These are phyloP conservation scores for Nannoperca australis DNA, from an alignment of 2,797 vertebrate species.

Conservation along the genomic window DNA sequence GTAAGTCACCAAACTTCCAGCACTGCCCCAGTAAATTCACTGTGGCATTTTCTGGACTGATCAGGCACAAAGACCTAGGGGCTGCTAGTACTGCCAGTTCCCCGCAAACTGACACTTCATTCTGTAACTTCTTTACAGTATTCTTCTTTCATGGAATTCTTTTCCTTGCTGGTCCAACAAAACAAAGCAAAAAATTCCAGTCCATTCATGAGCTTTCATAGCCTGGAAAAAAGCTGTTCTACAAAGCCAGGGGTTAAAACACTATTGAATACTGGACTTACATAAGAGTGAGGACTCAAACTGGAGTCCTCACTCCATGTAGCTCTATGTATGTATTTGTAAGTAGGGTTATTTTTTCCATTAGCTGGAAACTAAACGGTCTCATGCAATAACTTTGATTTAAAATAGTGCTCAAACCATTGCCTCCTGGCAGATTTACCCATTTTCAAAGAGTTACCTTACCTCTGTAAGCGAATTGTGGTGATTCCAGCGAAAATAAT, in stretches of 20 bases:
- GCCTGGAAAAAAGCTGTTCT: neutral
- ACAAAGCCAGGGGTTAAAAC: neutral
- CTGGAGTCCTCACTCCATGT: neutral
- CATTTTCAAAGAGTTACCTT: neutral
- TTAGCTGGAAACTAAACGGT: neutral
- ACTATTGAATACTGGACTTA: neutral
- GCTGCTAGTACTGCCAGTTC: neutral
- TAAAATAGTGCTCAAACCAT: neutral
- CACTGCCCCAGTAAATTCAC: too few relatives aligned
- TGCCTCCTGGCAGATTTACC: neutral
- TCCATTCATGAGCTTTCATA: neutral
- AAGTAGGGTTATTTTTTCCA: neutral
- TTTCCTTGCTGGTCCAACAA: neutral
- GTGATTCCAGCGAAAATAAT: neutral
- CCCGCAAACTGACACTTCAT: neutral
- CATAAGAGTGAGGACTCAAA: neutral
- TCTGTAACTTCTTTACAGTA: neutral
- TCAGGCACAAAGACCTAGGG: neutral
- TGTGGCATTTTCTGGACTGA: too few relatives aligned
- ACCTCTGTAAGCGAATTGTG: neutral
- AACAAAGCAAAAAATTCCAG: neutral
- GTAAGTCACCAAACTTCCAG: neutral
- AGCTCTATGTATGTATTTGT: neutral
- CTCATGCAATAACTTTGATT: neutral
- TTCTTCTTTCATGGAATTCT: neutral